Evolutionary conservation across 2,113 vertebrate genomes (phyloP).

Genomic region (Cardinalis cardinalis): DNA sequence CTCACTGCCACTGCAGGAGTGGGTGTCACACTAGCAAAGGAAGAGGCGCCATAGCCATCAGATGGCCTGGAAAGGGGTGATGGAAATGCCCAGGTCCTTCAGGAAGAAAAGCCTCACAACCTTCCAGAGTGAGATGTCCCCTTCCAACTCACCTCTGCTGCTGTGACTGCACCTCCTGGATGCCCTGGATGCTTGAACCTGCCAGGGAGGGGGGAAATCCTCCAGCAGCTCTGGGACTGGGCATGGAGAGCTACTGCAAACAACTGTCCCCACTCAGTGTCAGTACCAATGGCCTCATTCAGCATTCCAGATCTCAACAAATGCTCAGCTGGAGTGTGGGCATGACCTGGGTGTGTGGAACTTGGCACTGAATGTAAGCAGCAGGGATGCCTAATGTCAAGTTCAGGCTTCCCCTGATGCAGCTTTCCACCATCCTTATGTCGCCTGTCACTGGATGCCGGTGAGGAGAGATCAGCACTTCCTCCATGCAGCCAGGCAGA

Average conservation of each 20-base stretch:
- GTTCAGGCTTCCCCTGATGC: neutral
- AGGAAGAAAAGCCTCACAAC: neutral
- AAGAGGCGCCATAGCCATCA: neutral
- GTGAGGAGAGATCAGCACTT: neutral
- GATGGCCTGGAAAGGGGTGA: too few species aligned
- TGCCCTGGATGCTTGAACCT: fast-evolving
- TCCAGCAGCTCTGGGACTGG: fast-evolving
- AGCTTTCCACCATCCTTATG: neutral
- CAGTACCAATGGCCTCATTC: neutral
- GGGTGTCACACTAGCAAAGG: fast-evolving
- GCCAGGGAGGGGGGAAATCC: too few species aligned
- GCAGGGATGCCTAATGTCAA: neutral
- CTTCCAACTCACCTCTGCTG: neutral
- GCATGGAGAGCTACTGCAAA: neutral
- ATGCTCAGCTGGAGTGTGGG: neutral
- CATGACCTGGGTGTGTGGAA: neutral
- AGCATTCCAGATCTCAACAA: neutral
- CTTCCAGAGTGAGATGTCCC: neutral
- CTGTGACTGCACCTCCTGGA: fast-evolving
- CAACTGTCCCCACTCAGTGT: neutral
- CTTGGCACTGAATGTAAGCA: neutral
- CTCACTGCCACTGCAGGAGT: fast-evolving
- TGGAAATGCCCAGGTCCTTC: neutral
- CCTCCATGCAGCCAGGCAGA: neutral
- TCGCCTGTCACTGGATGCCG: neutral